These are phyloP conservation scores for Sycophaga agraensis DNA, from an alignment of 1,140 invertebrate species.

Conservation along the genomic window DNA sequence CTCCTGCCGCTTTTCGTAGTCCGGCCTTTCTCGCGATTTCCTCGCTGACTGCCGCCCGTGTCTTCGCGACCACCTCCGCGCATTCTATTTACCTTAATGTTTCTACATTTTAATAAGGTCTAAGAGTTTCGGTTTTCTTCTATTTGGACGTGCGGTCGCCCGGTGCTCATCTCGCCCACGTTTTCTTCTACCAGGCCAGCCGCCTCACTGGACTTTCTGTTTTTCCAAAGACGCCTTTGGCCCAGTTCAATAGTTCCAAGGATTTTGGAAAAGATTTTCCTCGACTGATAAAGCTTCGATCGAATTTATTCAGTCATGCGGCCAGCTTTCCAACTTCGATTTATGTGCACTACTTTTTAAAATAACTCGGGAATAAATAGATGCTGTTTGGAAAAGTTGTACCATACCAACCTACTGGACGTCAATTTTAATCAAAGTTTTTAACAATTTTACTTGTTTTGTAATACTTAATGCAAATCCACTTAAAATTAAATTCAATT, in stretches of 20 bases:
- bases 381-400: too few species aligned
- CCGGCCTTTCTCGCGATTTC: background rate
- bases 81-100: constrained; percentile 26
- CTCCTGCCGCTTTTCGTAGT: background rate
- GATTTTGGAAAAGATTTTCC: background rate
- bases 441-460: too few species aligned
- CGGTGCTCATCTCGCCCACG: background rate
- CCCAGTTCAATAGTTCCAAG: background rate
- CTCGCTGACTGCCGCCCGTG: constrained; percentile 1
- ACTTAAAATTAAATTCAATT: too few species aligned
- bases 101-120: constrained; percentile 18
- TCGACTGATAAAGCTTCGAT: background rate
- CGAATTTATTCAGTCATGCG: background rate
- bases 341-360: too few species aligned
- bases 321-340: background rate
- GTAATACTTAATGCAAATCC: too few species aligned
- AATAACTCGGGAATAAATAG: too few species aligned
- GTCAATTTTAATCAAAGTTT: too few species aligned
- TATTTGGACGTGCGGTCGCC: background rate
- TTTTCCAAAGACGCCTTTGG: background rate
- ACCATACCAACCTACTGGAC: too few species aligned
- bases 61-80: background rate
- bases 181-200: too few species aligned
- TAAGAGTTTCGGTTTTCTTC: background rate
- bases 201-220: background rate